phyloP scores from a whole-genome alignment of 2,797 vertebrate genomes.

The Pyrocephalus nanus region DNA sequence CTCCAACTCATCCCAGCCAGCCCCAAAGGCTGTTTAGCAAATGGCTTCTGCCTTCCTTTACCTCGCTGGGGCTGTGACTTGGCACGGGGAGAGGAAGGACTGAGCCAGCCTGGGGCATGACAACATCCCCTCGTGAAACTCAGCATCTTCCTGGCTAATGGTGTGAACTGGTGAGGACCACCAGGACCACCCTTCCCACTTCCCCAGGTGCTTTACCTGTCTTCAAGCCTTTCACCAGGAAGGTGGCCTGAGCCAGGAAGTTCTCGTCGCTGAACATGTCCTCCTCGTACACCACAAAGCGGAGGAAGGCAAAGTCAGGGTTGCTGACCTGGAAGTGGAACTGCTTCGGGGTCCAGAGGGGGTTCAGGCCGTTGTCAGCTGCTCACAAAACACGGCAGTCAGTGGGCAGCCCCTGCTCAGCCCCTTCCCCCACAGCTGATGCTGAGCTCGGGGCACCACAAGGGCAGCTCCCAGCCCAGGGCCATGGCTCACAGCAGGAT shows the following conservation, averaged over 20 bases:
- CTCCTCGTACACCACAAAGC: slow-evolving; percentile 98
- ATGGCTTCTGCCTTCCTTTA: background rate
- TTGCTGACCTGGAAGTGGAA: slow-evolving; percentile 92
- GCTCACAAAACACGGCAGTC: background rate
- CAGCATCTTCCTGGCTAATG: background rate
- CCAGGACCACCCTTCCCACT: rapidly evolving
- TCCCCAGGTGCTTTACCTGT: slow-evolving; percentile 76
- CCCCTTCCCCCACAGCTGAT: background rate
- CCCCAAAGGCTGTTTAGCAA: background rate
- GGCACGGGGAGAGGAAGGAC: background rate
- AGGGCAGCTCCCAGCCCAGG: background rate
- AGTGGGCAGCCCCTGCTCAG: background rate
- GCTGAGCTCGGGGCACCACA: rapidly evolving
- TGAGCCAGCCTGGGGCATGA: background rate
- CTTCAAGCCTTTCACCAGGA: slow-evolving; percentile 92
- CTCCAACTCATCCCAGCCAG: background rate
- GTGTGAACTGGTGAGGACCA: background rate
- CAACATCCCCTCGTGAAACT: background rate
- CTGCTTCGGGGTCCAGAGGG: slow-evolving; percentile 89
- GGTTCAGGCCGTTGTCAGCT: slow-evolving; percentile 98
- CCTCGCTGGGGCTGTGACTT: background rate
- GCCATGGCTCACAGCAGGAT: rapidly evolving
- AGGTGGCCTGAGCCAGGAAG: slow-evolving; percentile 96
- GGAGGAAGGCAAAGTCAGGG: slow-evolving; percentile 91
- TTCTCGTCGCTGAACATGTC: slow-evolving; percentile 99